These are phyloP conservation scores for Semnopithecus entellus DNA, from an alignment of 2,113 vertebrate species.

Conservation along the genomic window DNA sequence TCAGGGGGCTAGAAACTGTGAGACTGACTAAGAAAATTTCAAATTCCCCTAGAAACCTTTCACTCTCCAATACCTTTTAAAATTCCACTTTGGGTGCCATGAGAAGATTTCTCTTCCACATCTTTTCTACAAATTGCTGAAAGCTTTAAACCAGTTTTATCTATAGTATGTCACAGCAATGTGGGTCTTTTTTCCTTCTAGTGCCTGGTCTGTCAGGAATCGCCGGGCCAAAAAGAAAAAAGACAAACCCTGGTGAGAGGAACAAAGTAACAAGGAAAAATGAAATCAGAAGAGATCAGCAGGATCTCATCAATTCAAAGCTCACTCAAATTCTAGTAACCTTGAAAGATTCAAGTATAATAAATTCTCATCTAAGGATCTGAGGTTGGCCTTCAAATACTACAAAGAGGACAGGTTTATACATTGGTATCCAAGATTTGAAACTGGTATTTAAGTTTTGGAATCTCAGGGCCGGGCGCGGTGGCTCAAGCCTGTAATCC, in stretches of 20 bases:
- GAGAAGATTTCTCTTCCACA: neutral
- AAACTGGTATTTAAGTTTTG: neutral
- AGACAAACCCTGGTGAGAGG: neutral
- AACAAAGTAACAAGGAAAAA: neutral
- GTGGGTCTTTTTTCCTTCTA: neutral
- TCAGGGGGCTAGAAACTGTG: neutral
- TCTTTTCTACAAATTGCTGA: conserved; percentile 24
- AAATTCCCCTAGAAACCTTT: neutral
- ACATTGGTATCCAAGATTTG: neutral
- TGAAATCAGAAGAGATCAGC: neutral
- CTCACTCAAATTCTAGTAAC: neutral
- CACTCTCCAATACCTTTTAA: neutral
- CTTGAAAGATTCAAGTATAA: neutral
- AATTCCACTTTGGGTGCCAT: neutral
- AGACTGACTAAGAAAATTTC: neutral
- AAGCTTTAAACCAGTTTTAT: conserved; percentile 19
- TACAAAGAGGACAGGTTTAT: neutral
- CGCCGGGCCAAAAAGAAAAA: neutral
- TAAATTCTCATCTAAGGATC: neutral
- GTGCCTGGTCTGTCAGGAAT: neutral
- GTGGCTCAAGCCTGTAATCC: no score
- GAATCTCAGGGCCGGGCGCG: neutral
- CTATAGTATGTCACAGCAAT: neutral
- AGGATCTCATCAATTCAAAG: neutral
- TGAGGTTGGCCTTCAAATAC: neutral